Percentiles rank a stretch among this genome's conserved stretches.
Evolutionary conservation across 92 coral and sea anemone species (phyloP).

Genomic region (Porites divaricata): DNA sequence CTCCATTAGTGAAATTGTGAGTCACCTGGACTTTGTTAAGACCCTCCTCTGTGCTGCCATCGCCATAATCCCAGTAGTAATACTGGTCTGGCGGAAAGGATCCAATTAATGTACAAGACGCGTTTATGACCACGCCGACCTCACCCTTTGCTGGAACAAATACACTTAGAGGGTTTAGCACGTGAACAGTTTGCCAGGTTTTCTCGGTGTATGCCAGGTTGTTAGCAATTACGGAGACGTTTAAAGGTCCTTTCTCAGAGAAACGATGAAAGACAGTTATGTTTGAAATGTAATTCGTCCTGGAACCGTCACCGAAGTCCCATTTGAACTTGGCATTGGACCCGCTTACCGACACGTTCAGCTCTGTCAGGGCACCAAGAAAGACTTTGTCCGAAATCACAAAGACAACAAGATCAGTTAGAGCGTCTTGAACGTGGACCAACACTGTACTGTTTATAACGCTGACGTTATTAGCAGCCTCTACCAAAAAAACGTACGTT

Average conservation of each 20-base stretch:
- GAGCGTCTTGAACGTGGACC: slow-evolving; percentile 53
- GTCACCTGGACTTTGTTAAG: slow-evolving; percentile 29
- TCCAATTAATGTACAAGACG: slow-evolving; percentile 51
- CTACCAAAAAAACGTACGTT: slow-evolving; percentile 47
- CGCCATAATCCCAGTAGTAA: slow-evolving; percentile 80
- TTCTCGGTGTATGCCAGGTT: slow-evolving; percentile 57
- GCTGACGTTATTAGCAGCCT: slow-evolving; percentile 84
- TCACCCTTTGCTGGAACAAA: slow-evolving; percentile 49
- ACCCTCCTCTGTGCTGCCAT: slow-evolving; percentile 55
- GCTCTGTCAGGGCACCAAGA: slow-evolving; percentile 59
- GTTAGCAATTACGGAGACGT: slow-evolving; percentile 73
- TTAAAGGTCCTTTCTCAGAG: slow-evolving; percentile 43
- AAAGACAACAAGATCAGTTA: slow-evolving; percentile 63
- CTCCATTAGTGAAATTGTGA: slow-evolving; percentile 70
- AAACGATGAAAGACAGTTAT: slow-evolving; percentile 48
- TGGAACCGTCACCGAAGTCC: slow-evolving; percentile 69
- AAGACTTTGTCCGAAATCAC: slow-evolving; percentile 46
- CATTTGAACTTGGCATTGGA: slow-evolving; percentile 68
- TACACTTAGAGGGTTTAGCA: slow-evolving; percentile 57
- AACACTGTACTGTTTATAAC: slow-evolving; percentile 45
- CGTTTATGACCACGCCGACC: slow-evolving; percentile 8
- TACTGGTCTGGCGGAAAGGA: slow-evolving; percentile 28
- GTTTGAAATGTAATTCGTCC: slow-evolving; percentile 51
- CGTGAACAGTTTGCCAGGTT: slow-evolving; percentile 54
- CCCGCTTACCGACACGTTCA: slow-evolving; percentile 70